Base-by-base conservation (phyloP, 2,797 vertebrate genomes). In the Sebastes trivittatus region DNA sequence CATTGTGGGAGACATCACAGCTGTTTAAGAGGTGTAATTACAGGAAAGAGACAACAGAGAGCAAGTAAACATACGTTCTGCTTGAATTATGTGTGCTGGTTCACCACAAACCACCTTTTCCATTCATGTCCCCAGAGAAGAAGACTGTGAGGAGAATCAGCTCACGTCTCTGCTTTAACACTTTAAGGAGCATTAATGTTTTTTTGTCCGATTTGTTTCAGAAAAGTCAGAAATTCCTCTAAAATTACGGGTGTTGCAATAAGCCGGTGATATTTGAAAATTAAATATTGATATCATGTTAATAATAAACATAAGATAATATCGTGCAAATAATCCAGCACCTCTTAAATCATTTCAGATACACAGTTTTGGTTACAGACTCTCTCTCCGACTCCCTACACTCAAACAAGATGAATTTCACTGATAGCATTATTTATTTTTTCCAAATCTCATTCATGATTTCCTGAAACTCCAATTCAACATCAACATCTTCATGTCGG, bases 1-100 rank as follows among this genome's bases (percentile, higher is more conserved):
- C 8, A 69, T 62, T 32, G 27, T 54, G 22, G 56, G 36, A 66
- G 18, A 20, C 6, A 2, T 49, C 13, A 65, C 85, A 86, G 83
- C 75, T 75, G 82, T 67, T 85, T 5, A 16, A 60, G 56, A 20
- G 2, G 22, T 8, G 5, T 67, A 77, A 88, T 80, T 70, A 77
- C 79, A 86, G 75, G 16, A 30, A 34, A 18, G 58, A 54, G 29
- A 34, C 60, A 65, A 65, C n/a, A 61, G 13, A 64, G 61, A 76
- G 34, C 9, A 27, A 8, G 20, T 13, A 38, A 32, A 29, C 6
- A 3, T 23, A 14, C n/a, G 4, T 36, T 54, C 60, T 56, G 60
- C 32, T 22, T 27, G 30, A 64, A 49, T 55, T 72, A 54, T n/a
- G 18, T 34, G 13, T 22, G 9, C 38, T 62, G 18, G 11, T 58